These are phyloP conservation scores for Caenorhabditis parvicauda DNA, from an alignment of 2,888 invertebrate species.

Conservation along the genomic window DNA sequence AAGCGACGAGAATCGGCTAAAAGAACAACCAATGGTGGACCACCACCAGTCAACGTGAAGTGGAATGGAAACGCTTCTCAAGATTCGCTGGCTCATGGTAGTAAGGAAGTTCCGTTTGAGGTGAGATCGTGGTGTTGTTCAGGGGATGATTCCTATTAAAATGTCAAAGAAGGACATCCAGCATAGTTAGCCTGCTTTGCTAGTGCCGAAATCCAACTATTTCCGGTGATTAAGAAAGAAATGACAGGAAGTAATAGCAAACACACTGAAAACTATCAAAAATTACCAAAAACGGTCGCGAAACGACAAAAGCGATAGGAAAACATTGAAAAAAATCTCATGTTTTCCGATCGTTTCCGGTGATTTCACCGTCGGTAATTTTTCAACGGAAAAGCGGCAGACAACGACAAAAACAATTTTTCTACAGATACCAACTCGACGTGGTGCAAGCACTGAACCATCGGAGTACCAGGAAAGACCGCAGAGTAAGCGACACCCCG, in stretches of 20 bases:
- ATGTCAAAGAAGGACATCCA: background rate
- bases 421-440: slow-evolving; percentile 22
- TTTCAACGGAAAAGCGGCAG: too few species aligned
- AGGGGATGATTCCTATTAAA: too few species aligned
- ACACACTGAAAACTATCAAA: too few species aligned
- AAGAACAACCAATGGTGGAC: slow-evolving; percentile 14
- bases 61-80: slow-evolving; percentile 24
- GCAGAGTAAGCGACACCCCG: slow-evolving; percentile 11
- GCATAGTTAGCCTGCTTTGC: too few species aligned
- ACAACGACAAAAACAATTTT: background rate
- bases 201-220: too few species aligned
- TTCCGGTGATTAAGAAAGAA: too few species aligned
- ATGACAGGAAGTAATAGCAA: too few species aligned
- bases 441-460: slow-evolving; percentile 11
- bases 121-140: too few species aligned
- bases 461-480: slow-evolving; percentile 1
- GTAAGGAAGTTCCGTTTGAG: slow-evolving; percentile 29
- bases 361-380: too few species aligned
- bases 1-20: slow-evolving; percentile 29
- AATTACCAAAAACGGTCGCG: too few species aligned
- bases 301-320: background rate
- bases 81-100: slow-evolving; percentile 16
- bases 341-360: background rate
- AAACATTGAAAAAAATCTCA: background rate
- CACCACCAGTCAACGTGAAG: slow-evolving; percentile 22